phyloP scores from a whole-genome alignment of 2,797 vertebrate genomes.

The Pempheris klunzingeri region DNA sequence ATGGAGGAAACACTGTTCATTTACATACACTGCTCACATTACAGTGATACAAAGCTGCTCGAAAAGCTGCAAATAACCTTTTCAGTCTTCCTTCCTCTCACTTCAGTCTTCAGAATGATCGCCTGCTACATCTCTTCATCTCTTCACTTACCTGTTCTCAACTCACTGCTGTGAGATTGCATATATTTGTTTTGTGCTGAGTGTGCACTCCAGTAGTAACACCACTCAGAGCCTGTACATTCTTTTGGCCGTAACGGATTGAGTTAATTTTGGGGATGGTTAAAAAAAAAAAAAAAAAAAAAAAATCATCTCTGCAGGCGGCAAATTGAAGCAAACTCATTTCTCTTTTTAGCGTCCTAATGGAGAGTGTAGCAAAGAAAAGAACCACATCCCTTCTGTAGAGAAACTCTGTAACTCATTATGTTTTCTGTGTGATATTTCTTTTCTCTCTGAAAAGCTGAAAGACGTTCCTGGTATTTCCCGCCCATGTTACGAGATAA shows the following conservation, averaged over 20 bases:
- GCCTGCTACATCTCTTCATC: neutral
- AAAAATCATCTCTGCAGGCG: slow-evolving; percentile 8
- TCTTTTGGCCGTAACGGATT: slow-evolving; percentile 13
- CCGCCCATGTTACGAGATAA: too few relatives aligned
- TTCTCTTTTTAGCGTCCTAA: slow-evolving; percentile 30
- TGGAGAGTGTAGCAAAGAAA: neutral
- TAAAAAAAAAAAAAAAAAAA: slow-evolving; percentile 1
- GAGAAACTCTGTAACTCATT: neutral
- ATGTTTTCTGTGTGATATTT: slow-evolving; percentile 1
- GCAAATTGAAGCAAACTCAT: neutral
- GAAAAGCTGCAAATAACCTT: too few relatives aligned
- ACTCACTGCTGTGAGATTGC: neutral
- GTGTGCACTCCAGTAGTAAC: neutral
- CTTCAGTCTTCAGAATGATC: neutral
- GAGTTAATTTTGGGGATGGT: slow-evolving; percentile 20
- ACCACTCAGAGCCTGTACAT: neutral
- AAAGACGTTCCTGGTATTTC: neutral
- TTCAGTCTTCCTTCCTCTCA: neutral
- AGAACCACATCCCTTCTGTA: neutral
- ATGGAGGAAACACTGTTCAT: too few relatives aligned
- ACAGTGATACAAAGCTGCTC: too few relatives aligned
- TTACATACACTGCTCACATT: too few relatives aligned
- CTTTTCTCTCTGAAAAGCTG: neutral
- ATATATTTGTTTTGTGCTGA: slow-evolving; percentile 5
- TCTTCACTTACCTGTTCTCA: neutral